phyloP scores from a whole-genome alignment of 1,140 invertebrate species.

The Drosophila busckii region DNA sequence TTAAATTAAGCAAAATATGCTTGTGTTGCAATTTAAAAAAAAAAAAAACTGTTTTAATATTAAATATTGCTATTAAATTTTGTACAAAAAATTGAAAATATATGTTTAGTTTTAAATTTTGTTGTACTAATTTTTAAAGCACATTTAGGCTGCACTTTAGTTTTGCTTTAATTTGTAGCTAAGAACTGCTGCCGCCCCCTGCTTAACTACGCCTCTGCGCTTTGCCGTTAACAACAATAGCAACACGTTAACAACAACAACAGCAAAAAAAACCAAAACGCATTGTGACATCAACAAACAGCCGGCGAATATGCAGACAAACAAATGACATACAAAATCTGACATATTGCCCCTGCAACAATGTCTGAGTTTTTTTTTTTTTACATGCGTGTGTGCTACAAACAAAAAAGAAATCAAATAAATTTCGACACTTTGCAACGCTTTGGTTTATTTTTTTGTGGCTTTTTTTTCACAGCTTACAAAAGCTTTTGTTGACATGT shows the following conservation, averaged over 20 bases:
- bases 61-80: too few species aligned
- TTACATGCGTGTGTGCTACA: neutral
- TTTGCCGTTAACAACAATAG: too few species aligned
- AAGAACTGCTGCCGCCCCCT: too few species aligned
- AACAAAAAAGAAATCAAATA: conserved; percentile 31
- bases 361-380: neutral
- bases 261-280: conserved; percentile 19
- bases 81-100: too few species aligned
- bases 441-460: conserved; percentile 5
- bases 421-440: conserved; percentile 46
- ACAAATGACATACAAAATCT: conserved; percentile 50
- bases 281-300: conserved; percentile 14
- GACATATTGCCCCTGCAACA: conserved; percentile 25
- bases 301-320: conserved; percentile 50
- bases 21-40: too few species aligned
- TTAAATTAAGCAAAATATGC: too few species aligned
- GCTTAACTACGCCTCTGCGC: too few species aligned
- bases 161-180: too few species aligned
- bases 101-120: too few species aligned
- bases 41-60: too few species aligned
- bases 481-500: conserved; percentile 15
- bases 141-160: too few species aligned
- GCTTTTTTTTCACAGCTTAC: conserved; percentile 18
- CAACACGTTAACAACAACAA: neutral
- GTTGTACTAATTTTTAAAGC: too few species aligned